Conservation (phyloP, 2,888 invertebrate species). For the Cantharis lateralis region DNA sequence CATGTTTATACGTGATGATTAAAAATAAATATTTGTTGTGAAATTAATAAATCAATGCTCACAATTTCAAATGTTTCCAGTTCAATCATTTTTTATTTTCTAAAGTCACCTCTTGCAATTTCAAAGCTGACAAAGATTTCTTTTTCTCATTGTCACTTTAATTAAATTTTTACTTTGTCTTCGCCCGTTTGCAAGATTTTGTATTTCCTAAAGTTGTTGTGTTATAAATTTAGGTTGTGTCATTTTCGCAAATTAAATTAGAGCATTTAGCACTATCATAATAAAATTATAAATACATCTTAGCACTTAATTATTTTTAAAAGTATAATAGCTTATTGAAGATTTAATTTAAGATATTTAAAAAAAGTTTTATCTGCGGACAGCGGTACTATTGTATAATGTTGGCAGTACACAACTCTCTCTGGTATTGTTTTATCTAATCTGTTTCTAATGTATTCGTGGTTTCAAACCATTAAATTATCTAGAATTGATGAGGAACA, state of each 20-base stretch:
- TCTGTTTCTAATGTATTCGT: not conserved
- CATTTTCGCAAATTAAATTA: not conserved
- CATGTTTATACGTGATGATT: not conserved
- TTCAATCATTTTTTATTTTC: not conserved
- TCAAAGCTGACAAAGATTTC: not conserved
- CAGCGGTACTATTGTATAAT: not conserved
- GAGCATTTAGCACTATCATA: not conserved
- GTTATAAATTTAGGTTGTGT: not conserved
- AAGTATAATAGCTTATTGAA: too few species aligned
- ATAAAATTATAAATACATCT: not conserved
- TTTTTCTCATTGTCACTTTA: not conserved
- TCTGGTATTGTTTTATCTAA: not conserved
- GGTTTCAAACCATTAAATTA: not conserved
- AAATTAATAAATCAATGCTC: not conserved
- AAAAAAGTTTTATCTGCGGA: not conserved
- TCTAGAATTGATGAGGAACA: not conserved
- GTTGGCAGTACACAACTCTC: not conserved
- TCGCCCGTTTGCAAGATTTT: not conserved
- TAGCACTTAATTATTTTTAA: too few species aligned
- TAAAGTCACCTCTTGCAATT: not conserved
- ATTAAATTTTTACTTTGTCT: not conserved
- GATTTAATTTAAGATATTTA: not conserved
- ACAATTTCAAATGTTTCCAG: not conserved
- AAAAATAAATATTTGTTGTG: not conserved
- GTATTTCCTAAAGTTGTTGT: not conserved